phyloP scores from a whole-genome alignment of 2,113 vertebrate species.

The Rhinogobius similis region DNA sequence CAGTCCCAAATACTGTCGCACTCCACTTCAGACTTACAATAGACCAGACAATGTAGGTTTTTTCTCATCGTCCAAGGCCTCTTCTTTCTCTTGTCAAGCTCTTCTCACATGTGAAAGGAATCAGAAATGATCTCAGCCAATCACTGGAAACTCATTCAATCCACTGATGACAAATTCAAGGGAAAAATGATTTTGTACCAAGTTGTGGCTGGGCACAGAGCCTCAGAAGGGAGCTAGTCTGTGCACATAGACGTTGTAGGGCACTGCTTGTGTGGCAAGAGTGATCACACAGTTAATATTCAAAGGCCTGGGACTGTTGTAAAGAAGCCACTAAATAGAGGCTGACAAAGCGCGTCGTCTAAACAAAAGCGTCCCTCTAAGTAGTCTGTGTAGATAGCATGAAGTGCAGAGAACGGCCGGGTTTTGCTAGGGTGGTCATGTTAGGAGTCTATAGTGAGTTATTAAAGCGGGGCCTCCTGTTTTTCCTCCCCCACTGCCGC shows the following conservation, averaged over 20 bases:
- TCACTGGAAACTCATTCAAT: constrained; percentile 38
- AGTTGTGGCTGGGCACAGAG: constrained; percentile 54
- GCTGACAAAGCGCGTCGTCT: constrained; percentile 74
- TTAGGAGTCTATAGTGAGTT: constrained; percentile 70
- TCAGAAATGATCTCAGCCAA: constrained; percentile 47
- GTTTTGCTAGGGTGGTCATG: constrained; percentile 67
- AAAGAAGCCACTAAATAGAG: constrained; percentile 75
- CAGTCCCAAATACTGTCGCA: constrained; percentile 50
- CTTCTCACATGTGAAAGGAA: constrained; percentile 42
- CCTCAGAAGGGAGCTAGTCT: constrained; percentile 40
- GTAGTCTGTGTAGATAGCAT: constrained; percentile 74
- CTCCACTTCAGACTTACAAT: constrained; percentile 58
- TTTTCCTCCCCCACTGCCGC: constrained; percentile 45
- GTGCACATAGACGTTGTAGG: constrained; percentile 50
- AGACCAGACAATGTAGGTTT: constrained; percentile 33
- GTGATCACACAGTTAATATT: constrained; percentile 82
- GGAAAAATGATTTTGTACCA: constrained; percentile 42
- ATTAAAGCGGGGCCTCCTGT: constrained; percentile 64
- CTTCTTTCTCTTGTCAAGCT: constrained; percentile 15
- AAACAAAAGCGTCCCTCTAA: constrained; percentile 72
- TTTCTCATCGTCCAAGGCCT: constrained; percentile 18
- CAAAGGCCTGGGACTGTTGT: constrained; percentile 71
- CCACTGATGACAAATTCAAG: constrained; percentile 40
- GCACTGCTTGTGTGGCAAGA: constrained; percentile 78
- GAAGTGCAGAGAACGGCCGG: constrained; percentile 52